phyloP scores from a whole-genome alignment of 2,888 invertebrate species.

The Lasiommata megera region DNA sequence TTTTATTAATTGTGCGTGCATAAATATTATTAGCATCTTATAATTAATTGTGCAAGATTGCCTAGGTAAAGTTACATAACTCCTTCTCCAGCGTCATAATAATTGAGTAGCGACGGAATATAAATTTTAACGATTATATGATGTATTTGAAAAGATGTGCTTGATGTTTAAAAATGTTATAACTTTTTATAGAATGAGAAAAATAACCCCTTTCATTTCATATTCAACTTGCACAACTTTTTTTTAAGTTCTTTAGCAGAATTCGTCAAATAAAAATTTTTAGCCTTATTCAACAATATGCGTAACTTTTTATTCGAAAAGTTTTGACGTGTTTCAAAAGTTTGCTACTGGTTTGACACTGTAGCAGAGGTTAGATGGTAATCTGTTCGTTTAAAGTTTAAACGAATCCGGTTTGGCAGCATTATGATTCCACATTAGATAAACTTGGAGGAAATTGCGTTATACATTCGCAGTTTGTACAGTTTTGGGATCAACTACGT shows the following conservation, averaged over 20 bases:
- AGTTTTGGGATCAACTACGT: neutral
- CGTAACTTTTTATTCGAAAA: neutral
- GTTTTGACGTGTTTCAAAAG: no score
- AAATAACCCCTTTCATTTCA: no score
- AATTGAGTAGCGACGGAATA: no score
- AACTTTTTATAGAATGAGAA: no score
- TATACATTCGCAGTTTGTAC: neutral
- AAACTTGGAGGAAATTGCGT: neutral
- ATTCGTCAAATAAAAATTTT: no score
- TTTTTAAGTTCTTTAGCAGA: no score
- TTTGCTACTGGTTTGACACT: neutral
- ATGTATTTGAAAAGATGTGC: no score
- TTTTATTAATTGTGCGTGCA: constrained; percentile 1
- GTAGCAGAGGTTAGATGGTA: neutral
- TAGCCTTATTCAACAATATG: neutral
- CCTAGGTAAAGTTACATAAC: neutral
- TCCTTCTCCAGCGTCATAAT: no score
- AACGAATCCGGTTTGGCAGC: neutral
- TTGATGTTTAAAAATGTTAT: no score
- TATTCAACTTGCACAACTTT: no score
- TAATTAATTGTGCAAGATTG: neutral
- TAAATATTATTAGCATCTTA: neutral
- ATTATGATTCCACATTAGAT: neutral
- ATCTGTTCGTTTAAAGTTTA: neutral
- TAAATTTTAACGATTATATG: no score